Conservation (phyloP, 2,797 vertebrate genomes). For the Glossophaga mutica region DNA sequence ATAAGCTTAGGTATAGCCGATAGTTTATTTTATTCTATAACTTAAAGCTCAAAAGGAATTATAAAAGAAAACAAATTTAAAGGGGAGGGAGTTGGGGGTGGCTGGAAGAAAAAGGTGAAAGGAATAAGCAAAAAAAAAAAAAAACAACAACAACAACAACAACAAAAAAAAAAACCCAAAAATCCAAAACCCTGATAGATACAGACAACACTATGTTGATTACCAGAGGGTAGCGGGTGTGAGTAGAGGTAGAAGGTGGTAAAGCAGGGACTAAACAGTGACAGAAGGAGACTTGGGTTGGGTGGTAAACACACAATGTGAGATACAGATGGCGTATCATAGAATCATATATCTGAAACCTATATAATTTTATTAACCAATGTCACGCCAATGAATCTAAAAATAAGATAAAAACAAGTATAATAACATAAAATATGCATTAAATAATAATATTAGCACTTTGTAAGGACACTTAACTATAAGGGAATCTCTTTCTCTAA, state of each 20-base stretch:
- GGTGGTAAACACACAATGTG: neutral
- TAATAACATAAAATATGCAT: constrained; percentile 21
- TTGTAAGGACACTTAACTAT: neutral
- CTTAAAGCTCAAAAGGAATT: constrained; percentile 14
- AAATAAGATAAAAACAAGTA: neutral
- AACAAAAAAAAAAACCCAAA: too few relatives aligned
- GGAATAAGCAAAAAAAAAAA: neutral
- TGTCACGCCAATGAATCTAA: neutral
- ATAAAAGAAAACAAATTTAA: neutral
- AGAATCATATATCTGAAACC: neutral
- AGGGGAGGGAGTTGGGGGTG: too few relatives aligned
- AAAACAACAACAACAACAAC: too few relatives aligned
- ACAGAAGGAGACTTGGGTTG: neutral
- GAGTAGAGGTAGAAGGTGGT: neutral
- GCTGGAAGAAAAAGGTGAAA: neutral
- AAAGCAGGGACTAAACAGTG: too few relatives aligned
- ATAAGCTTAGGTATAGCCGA: constrained; percentile 4
- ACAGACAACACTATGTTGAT: neutral
- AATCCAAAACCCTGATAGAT: neutral
- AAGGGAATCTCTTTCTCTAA: constrained; percentile 19
- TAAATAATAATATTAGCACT: constrained; percentile 44
- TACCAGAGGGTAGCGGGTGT: neutral
- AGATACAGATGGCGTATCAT: neutral
- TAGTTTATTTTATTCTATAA: constrained; percentile 47
- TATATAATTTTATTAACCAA: neutral